These are phyloP conservation scores for Platorchestia sp. DNA, from an alignment of 1,140 invertebrate genomes.

Conservation along the genomic window DNA sequence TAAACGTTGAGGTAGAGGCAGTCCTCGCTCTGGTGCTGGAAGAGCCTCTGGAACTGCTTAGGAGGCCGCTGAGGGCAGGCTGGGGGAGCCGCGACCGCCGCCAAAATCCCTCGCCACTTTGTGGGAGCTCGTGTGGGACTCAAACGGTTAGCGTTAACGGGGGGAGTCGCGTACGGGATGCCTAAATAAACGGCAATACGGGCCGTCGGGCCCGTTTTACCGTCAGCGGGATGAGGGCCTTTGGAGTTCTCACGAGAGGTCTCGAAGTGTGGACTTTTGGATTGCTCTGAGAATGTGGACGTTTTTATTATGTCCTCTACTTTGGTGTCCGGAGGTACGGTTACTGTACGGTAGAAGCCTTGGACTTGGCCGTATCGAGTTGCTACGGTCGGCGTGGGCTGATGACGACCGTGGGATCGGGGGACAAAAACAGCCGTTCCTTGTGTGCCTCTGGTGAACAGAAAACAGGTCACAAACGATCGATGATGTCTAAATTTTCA, in stretches of 20 bases:
- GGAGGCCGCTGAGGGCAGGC: conserved; percentile 84
- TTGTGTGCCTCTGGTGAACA: background rate
- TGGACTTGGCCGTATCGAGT: conserved; percentile 56
- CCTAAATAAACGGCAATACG: conserved; percentile 71
- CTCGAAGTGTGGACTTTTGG: background rate
- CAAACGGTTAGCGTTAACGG: conserved; percentile 80
- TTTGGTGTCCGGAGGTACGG: background rate
- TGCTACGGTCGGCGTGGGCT: conserved; percentile 10
- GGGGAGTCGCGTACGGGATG: conserved; percentile 87
- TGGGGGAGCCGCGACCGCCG: conserved; percentile 81
- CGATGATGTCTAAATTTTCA: no score
- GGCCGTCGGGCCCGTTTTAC: background rate
- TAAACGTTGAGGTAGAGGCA: conserved; percentile 59
- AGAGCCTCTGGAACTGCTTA: conserved; percentile 73
- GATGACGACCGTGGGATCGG: background rate
- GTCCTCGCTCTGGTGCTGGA: conserved; percentile 57
- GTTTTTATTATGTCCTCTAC: no score
- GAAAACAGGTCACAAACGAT: no score
- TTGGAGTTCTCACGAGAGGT: background rate
- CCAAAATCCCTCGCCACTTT: conserved; percentile 80
- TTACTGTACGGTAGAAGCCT: conserved; percentile 47
- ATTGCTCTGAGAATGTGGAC: background rate
- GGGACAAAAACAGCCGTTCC: background rate
- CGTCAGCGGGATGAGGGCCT: background rate
- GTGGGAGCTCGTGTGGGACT: conserved; percentile 69